Percentiles rank a stretch among this genome's conserved stretches.
Evolutionary conservation across 2,888 invertebrate species (phyloP).

Genomic region (Eudasyphora cyanicolor): DNA sequence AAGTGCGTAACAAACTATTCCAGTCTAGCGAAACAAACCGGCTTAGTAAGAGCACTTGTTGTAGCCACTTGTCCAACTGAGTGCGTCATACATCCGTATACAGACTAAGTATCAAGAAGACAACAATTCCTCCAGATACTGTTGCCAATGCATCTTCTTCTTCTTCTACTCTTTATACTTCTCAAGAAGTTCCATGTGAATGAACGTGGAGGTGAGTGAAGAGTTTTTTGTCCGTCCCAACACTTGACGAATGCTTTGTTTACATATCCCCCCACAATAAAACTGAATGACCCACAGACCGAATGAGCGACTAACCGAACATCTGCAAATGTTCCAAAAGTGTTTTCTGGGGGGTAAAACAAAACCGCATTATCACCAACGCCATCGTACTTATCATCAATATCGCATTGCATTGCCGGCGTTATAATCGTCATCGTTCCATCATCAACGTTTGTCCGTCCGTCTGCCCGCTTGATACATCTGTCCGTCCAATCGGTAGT

Average conservation of each 20-base stretch:
- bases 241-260: slow-evolving; percentile 26
- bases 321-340: slow-evolving; percentile 9
- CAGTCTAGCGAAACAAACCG: background rate
- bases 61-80: background rate
- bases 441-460: background rate
- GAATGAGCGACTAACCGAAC: slow-evolving; percentile 1
- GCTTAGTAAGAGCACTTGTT: background rate
- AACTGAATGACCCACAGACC: too few relatives aligned
- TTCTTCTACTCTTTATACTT: background rate
- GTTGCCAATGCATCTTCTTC: slow-evolving; percentile 4
- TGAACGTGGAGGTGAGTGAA: slow-evolving; percentile 1
- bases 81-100: background rate
- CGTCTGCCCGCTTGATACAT: too few relatives aligned
- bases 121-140: slow-evolving; percentile 23
- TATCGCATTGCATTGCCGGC: background rate
- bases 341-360: slow-evolving; percentile 14
- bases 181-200: background rate
- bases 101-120: too few relatives aligned
- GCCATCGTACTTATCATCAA: background rate
- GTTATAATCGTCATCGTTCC: background rate
- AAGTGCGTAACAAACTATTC: slow-evolving; percentile 13
- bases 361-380: slow-evolving; percentile 19
- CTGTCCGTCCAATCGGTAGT: background rate
- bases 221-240: background rate
- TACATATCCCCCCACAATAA: background rate